Conservation (phyloP, 64 coral and sea anemone genomes). For the Anthopleura sola region DNA sequence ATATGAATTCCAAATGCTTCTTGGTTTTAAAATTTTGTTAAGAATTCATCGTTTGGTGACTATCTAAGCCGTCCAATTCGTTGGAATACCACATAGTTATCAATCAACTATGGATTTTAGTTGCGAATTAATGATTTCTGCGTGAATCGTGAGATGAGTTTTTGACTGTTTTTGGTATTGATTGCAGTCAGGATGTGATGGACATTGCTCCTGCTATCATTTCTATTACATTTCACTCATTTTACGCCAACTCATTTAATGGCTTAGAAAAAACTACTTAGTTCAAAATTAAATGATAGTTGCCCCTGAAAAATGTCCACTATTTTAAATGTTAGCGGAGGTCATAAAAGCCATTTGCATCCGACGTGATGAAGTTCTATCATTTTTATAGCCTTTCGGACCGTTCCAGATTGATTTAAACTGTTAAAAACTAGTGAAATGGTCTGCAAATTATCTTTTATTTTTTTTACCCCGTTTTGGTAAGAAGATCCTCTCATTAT, state of each 20-base stretch:
- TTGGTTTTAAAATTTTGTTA: neutral
- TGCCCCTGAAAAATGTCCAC: no score
- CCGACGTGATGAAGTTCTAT: neutral
- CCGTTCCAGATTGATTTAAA: neutral
- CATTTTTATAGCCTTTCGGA: neutral
- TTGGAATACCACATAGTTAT: neutral
- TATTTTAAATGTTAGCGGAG: neutral
- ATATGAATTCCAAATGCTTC: neutral
- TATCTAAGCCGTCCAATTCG: neutral
- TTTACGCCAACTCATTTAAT: no score
- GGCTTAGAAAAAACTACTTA: no score
- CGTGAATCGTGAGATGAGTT: neutral
- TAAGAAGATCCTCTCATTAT: neutral
- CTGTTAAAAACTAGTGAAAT: neutral
- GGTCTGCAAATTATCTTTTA: neutral
- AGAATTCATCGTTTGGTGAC: neutral
- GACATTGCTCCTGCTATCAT: no score
- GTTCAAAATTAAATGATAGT: no score
- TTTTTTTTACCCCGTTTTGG: neutral
- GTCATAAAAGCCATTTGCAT: neutral
- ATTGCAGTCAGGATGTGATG: no score
- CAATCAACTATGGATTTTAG: neutral
- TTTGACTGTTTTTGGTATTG: no score
- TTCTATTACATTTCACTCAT: no score
- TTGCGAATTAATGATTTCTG: neutral